These are phyloP conservation scores for Pygocentrus nattereri DNA, from an alignment of 2,797 vertebrate species.

Conservation along the genomic window DNA sequence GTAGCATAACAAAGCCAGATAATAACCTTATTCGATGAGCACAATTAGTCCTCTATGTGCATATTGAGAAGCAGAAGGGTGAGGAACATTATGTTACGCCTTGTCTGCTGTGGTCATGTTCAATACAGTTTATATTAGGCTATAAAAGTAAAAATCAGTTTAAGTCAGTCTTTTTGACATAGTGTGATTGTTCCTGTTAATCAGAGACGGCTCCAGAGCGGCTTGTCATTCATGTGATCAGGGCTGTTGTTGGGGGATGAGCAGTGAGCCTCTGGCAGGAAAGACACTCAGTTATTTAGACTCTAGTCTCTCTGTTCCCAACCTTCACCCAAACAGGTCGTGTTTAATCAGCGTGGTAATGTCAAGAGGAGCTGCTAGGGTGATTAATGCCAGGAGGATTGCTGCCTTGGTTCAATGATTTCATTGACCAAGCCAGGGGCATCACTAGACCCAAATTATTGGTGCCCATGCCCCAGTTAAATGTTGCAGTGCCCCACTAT, in stretches of 20 bases:
- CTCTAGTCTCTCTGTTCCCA: not conserved
- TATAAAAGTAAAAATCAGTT: not conserved
- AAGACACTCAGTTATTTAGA: constrained; percentile 1
- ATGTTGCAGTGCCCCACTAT: too few relatives aligned
- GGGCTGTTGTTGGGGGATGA: constrained; percentile 16
- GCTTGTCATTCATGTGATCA: constrained; percentile 22
- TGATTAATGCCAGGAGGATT: constrained; percentile 49
- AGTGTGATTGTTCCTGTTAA: constrained; percentile 14
- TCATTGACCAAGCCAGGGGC: not conserved
- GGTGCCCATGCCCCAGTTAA: too few relatives aligned
- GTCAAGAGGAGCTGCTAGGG: constrained; percentile 71
- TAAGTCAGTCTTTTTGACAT: not conserved
- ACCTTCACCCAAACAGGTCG: constrained; percentile 35
- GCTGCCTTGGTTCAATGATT: not conserved
- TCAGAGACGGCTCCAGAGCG: constrained; percentile 13
- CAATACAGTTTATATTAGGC: not conserved
- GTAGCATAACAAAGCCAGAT: constrained; percentile 19
- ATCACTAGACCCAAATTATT: too few relatives aligned
- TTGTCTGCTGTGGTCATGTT: not conserved
- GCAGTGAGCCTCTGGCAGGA: not conserved
- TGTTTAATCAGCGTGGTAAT: constrained; percentile 71
- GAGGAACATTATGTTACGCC: not conserved
- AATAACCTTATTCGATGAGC: constrained; percentile 24
- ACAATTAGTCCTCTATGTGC: constrained; percentile 29
- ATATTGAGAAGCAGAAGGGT: constrained; percentile 3